Evolutionary conservation across 2,113 vertebrate genomes (phyloP).

Genomic region (Dromiciops gliroides): DNA sequence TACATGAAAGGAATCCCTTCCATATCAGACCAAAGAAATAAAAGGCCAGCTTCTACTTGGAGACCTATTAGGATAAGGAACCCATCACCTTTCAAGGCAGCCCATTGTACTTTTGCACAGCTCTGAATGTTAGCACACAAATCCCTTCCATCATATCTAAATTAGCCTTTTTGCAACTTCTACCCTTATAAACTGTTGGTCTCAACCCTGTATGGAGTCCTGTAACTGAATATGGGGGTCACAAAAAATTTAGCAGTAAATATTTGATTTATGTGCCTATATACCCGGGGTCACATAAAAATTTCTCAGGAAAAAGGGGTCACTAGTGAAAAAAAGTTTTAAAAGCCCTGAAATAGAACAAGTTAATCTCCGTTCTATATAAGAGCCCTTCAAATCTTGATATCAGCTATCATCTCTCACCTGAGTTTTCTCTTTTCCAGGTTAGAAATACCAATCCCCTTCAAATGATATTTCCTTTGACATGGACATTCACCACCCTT

Average conservation of each 20-base stretch:
- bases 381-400: not conserved
- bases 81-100: not conserved
- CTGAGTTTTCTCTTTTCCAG: not conserved
- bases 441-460: not conserved
- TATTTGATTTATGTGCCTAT: too few relatives aligned
- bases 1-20: not conserved
- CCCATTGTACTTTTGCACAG: not conserved
- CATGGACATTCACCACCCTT: too few relatives aligned
- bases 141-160: not conserved
- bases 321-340: too few relatives aligned
- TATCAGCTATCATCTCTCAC: not conserved
- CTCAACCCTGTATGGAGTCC: too few relatives aligned
- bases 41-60: not conserved
- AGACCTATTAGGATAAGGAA: not conserved
- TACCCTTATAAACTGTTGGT: too few relatives aligned
- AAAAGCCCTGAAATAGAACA: not conserved
- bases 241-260: too few relatives aligned
- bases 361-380: not conserved
- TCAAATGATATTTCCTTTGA: not conserved
- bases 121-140: not conserved
- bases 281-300: too few relatives aligned
- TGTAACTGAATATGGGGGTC: too few relatives aligned
- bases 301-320: too few relatives aligned
- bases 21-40: not conserved
- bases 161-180: not conserved